Evolutionary conservation across 2,888 invertebrate genomes (phyloP).

Genomic region (Lottia gigantea): DNA sequence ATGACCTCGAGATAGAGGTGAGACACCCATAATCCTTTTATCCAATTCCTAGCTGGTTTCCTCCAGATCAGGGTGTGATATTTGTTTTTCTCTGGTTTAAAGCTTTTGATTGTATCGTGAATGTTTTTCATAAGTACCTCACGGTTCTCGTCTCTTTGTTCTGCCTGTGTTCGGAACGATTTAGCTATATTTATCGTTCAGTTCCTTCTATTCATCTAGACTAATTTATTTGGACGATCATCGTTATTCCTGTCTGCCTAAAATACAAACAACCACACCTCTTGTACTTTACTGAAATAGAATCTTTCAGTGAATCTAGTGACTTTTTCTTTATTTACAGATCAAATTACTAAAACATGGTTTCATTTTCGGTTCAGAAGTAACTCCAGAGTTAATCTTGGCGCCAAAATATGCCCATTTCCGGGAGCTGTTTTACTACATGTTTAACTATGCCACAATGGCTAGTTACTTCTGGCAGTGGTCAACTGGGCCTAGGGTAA

Average conservation of each 20-base stretch:
- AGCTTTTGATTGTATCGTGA: too few relatives aligned
- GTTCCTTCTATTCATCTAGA: too few relatives aligned
- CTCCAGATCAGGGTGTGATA: too few relatives aligned
- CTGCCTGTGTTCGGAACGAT: too few relatives aligned
- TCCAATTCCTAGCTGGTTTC: too few relatives aligned
- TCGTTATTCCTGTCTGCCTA: too few relatives aligned
- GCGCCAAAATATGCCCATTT: neutral
- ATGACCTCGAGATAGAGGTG: neutral
- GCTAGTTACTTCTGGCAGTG: constrained; percentile 1
- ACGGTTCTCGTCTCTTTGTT: neutral
- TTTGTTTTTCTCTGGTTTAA: too few relatives aligned
- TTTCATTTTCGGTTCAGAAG: constrained; percentile 15
- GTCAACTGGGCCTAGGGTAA: neutral
- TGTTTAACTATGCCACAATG: constrained; percentile 8
- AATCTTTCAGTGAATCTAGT: neutral
- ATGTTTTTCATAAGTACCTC: too few relatives aligned
- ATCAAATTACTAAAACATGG: constrained; percentile 12
- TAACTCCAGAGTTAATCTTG: constrained; percentile 7
- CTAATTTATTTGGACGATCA: too few relatives aligned
- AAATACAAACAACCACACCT: too few relatives aligned
- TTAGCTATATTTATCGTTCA: too few relatives aligned
- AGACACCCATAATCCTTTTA: neutral
- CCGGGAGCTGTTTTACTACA: neutral
- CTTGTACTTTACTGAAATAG: too few relatives aligned
- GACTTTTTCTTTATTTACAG: neutral